phyloP scores from a whole-genome alignment of 2,797 vertebrate genomes.

The Mallotus villosus region DNA sequence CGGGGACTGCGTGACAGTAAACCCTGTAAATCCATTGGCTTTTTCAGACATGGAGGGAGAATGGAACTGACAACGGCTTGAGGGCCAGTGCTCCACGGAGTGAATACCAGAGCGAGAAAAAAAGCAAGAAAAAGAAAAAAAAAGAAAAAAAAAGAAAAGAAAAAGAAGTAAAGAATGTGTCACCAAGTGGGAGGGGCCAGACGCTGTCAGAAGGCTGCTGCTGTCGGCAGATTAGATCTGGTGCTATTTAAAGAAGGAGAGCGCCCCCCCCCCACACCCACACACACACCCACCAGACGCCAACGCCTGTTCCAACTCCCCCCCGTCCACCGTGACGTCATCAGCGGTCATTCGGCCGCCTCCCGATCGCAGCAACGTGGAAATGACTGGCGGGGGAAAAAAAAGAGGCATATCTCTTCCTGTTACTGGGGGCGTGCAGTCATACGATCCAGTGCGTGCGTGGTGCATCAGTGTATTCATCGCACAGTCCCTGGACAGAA shows the following conservation, averaged over 20 bases:
- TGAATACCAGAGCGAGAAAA: slow-evolving; percentile 66
- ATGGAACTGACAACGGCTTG: slow-evolving; percentile 79
- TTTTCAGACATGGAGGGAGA: slow-evolving; percentile 77
- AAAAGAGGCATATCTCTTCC: background rate
- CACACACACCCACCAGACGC: background rate
- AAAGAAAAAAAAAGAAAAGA: slow-evolving; percentile 39
- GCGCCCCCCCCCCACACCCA: slow-evolving; percentile 35
- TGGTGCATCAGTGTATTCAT: slow-evolving; percentile 11
- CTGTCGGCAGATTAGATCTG: slow-evolving; percentile 80
- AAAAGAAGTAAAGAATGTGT: slow-evolving; percentile 77
- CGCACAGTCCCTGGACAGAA: slow-evolving; percentile 36
- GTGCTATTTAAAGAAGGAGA: slow-evolving; percentile 73
- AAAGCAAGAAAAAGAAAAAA: slow-evolving; percentile 45
- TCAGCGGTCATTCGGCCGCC: slow-evolving; percentile 53
- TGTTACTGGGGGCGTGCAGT: slow-evolving; percentile 23
- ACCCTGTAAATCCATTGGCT: slow-evolving; percentile 76
- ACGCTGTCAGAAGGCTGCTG: slow-evolving; percentile 78
- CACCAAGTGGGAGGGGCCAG: slow-evolving; percentile 74
- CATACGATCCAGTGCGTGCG: slow-evolving; percentile 36
- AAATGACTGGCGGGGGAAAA: slow-evolving; percentile 34
- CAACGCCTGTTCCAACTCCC: background rate
- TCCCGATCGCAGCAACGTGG: slow-evolving; percentile 44
- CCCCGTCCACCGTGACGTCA: slow-evolving; percentile 48
- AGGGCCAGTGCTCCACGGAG: slow-evolving; percentile 71
- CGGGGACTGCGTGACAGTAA: slow-evolving; percentile 68